Percentiles rank a stretch among this genome's conserved stretches.
phyloP scores from a whole-genome alignment of 1,140 invertebrate species.

The Diorhabda sublineata region DNA sequence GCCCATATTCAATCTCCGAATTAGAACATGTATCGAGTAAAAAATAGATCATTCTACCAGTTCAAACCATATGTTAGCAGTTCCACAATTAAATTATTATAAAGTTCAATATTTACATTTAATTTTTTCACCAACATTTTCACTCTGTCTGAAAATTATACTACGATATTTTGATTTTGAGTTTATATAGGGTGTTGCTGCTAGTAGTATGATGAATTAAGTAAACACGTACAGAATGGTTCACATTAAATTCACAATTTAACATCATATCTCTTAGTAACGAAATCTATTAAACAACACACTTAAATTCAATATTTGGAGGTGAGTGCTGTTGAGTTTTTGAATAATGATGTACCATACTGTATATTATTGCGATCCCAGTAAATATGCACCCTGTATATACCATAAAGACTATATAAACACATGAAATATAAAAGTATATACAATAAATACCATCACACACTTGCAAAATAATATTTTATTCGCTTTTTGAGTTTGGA shows the following conservation, averaged over 20 bases:
- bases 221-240: neutral
- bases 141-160: neutral
- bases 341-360: neutral
- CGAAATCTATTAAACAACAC: neutral
- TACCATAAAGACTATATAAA: conserved; percentile 8
- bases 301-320: too few relatives aligned
- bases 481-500: conserved; percentile 16
- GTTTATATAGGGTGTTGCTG: neutral
- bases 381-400: conserved; percentile 6
- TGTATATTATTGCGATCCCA: neutral
- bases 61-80: too few relatives aligned
- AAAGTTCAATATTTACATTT: too few relatives aligned
- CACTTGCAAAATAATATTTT: conserved; percentile 17
- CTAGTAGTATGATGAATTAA: neutral
- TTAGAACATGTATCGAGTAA: too few relatives aligned
- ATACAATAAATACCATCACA: conserved; percentile 20
- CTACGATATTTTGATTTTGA: neutral
- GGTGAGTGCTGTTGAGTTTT: too few relatives aligned
- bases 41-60: too few relatives aligned
- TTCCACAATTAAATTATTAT: too few relatives aligned
- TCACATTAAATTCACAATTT: neutral
- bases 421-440: neutral
- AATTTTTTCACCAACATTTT: neutral
- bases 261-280: neutral
- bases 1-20: too few relatives aligned